Conservation (phyloP, 2,797 vertebrate genomes). For the Hypotaenidia okinawae region DNA sequence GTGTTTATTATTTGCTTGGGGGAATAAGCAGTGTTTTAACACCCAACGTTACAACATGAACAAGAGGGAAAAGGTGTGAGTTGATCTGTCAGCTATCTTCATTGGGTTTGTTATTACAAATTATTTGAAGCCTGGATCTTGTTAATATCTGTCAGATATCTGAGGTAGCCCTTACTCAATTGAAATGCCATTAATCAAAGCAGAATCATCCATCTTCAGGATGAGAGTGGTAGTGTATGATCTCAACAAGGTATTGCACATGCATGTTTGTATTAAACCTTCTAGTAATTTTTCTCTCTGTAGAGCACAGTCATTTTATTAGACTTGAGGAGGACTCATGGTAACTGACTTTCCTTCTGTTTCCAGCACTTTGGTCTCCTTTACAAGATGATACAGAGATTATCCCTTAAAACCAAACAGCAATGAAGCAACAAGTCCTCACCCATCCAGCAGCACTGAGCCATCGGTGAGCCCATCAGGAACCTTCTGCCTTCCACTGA, state of each 20-base stretch:
- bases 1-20: background rate
- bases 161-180: background rate
- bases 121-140: background rate
- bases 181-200: background rate
- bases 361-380: slow-evolving; percentile 92
- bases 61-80: background rate
- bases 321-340: background rate
- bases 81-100: background rate
- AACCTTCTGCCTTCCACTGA: slow-evolving; percentile 51
- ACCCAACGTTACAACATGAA: background rate
- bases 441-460: slow-evolving; percentile 47
- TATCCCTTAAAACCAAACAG: slow-evolving; percentile 90
- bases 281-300: background rate
- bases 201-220: background rate
- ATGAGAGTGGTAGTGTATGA: background rate
- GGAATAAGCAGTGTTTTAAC: background rate
- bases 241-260: background rate
- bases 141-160: background rate
- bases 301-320: background rate
- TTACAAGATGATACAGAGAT: slow-evolving; percentile 88
- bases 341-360: background rate
- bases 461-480: slow-evolving; percentile 34
- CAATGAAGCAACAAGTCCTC: slow-evolving; percentile 75
- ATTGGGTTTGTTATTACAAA: background rate
- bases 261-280: background rate